Base-by-base conservation (phyloP, 2,797 vertebrate genomes). In the Acridotheres tristis region DNA sequence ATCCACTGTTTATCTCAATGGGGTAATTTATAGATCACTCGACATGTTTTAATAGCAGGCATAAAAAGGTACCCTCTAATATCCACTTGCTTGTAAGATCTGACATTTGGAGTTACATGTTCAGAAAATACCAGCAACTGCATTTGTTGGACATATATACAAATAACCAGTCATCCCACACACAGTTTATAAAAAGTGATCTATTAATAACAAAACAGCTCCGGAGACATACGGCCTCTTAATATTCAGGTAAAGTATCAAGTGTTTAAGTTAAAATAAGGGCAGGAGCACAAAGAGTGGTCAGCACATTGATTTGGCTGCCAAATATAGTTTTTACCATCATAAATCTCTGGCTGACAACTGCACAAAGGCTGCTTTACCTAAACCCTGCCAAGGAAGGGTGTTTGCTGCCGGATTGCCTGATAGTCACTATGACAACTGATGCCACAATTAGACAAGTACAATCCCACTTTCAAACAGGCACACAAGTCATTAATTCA, bases 401-500 rank as follows among this genome's bases (percentile, higher is more conserved):
- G 98, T 98, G 98, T 98, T 98, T 98, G 98, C 98, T 98, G 98
- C 97, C 97, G 90, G 98, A 99, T 99, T 98, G 98, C 97, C 97
- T 97, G 99, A 99, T 99, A 99, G 98, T 99, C 97, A 97, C 98
- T 98, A 99, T 99, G 99, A 98, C 98, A 98, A 99, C 98, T 94
- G 97, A 98, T 98, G 97, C 98, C 98, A 99, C 99, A 99, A 99
- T 99, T 99, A 99, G 98, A 99, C 98, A 98, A 98, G 98, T 98
- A 98, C 98, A 98, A 99, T 99, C 98, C 99, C 91, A 98, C 98
- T 98, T 99, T 98, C 98, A 98, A 98, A 98, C 98, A 98, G 96
- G 97, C 97, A 97, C 96, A 95, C 97, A 98, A 98, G 98, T 98
- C 98, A 99, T 99, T 99, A 99, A 98, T 98, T 98, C 98, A 98